Conservation (phyloP, 1,140 invertebrate species). For the Pogonomyrmex californicus region DNA sequence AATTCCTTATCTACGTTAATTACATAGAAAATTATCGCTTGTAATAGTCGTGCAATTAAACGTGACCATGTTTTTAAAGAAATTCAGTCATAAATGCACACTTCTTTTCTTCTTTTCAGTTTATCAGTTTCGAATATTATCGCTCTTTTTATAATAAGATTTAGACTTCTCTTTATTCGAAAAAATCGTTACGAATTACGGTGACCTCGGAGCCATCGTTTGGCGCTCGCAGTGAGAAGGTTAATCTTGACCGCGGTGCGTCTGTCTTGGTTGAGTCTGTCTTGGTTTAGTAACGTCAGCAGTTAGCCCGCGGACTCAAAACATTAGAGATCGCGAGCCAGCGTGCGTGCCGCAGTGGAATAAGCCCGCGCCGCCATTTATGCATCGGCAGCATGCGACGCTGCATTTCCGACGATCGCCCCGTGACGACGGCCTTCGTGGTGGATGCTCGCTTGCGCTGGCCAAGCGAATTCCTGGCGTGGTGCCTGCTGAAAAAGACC, state of each 20-base stretch:
- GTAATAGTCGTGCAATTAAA: neutral
- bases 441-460: constrained; percentile 54
- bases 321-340: constrained; percentile 1
- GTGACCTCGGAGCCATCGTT: neutral
- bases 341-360: constrained; percentile 53
- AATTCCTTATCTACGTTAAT: constrained; percentile 20
- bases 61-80: neutral
- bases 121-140: neutral
- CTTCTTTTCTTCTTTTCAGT: neutral
- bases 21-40: neutral
- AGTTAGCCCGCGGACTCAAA: neutral
- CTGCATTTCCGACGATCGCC: constrained; percentile 71
- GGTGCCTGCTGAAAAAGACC: constrained; percentile 61
- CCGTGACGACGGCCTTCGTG: constrained; percentile 50
- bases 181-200: constrained; percentile 7
- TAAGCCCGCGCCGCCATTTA: constrained; percentile 69
- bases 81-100: neutral
- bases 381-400: constrained; percentile 60
- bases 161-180: neutral
- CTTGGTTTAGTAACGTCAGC: neutral
- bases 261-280: neutral
- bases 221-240: neutral
- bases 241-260: neutral
- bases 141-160: neutral
- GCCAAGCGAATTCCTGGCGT: constrained; percentile 74